Evolutionary conservation across 2,888 invertebrate species (phyloP), one percentile per base, ranked within the genome.

Genomic region (Nomada flava): DNA sequence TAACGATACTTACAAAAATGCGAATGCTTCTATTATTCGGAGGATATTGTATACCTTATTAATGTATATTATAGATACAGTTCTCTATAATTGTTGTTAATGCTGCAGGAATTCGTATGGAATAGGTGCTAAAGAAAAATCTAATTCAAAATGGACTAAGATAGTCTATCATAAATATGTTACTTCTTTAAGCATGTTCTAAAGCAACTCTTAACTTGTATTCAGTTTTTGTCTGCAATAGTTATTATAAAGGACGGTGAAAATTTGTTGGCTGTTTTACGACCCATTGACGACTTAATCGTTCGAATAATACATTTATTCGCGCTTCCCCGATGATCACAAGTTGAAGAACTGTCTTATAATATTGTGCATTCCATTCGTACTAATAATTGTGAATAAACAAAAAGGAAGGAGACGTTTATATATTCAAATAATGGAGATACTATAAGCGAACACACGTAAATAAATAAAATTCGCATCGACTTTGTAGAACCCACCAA

Each of bases 401-500:
- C 2, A 10, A 42, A 44, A 11, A 36, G 20, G 15, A 20, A 10
- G 18, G 18, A 1, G 18, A 67, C 13, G 26, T 47, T 59, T 47
- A 29, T 70, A 29, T 59, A 20, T 9, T 42, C 9, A 42, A 72
- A 18, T 44, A 42, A 20, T 26, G 18, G 11, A 10, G 23, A 42
- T 55, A 53, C 23, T 53, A 50, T 15, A 23, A 53, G n/a, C 15
- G 23, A 65, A 52, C 18, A 29, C 47, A n/a, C 36, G 23, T 55
- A 60, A 13, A 26, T 26, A 57, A 53, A 71, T 60, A 42, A 63
- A 67, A 60, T 57, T 26, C 50, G 52, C 36, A 50, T 55, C 52
- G 23, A 69, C 63, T 52, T 64, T 53, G 23, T 81, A 81, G 64
- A 65, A 65, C 3, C 42, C 26, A 69, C 47, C 2, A 42, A 73